Percentiles rank a stretch among this genome's conserved stretches.
Conservation (phyloP, 2,888 invertebrate genomes). For the Harpagoxenus sublaevis region DNA sequence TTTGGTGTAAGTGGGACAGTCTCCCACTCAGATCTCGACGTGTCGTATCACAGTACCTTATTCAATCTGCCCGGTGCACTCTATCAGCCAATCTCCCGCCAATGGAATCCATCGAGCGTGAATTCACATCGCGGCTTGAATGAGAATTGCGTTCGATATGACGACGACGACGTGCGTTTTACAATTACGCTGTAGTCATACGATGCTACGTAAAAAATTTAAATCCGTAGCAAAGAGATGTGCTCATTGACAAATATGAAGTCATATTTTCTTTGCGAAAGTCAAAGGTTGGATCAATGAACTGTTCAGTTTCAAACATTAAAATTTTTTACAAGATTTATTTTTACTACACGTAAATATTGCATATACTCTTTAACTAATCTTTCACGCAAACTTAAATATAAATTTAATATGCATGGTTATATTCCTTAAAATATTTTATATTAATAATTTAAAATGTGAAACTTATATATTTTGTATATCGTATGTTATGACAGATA, state of each 20-base stretch:
- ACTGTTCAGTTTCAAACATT: background rate
- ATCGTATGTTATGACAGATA: background rate
- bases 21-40: slow-evolving; percentile 19
- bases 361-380: background rate
- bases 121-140: slow-evolving; percentile 28
- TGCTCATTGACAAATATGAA: background rate
- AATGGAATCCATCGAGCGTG: slow-evolving; percentile 38
- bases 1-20: slow-evolving; percentile 31
- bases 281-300: background rate
- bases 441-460: background rate
- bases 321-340: background rate
- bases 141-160: slow-evolving; percentile 25
- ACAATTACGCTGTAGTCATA: background rate
- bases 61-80: slow-evolving; percentile 33
- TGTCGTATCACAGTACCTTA: slow-evolving; percentile 41
- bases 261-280: background rate
- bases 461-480: background rate
- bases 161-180: slow-evolving; percentile 9
- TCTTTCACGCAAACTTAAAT: background rate
- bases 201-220: background rate
- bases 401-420: background rate
- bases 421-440: background rate
- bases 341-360: background rate
- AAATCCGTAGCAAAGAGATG: background rate
- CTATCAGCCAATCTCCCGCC: slow-evolving; percentile 45